Evolutionary conservation across 2,113 vertebrate genomes (phyloP).

Genomic region (Centropristis striata): DNA sequence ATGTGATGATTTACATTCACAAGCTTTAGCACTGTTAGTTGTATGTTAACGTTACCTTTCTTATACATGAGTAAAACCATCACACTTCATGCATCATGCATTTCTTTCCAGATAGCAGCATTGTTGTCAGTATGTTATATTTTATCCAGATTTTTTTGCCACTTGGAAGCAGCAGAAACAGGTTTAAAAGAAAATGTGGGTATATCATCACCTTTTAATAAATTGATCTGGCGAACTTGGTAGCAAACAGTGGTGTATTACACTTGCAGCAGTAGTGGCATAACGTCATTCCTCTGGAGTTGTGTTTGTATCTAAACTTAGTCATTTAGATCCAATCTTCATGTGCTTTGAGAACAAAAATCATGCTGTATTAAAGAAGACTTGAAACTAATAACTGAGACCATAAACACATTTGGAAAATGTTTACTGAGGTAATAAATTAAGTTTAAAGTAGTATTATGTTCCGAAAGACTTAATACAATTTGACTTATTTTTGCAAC

Average conservation of each 20-base stretch:
- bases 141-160: not conserved
- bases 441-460: no score
- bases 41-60: not conserved
- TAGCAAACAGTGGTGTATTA: not conserved
- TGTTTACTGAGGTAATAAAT: no score
- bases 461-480: no score
- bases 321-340: no score
- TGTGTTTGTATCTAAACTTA: no score
- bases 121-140: not conserved
- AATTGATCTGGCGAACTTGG: not conserved
- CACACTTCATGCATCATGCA: not conserved
- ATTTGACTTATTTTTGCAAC: no score
- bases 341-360: no score
- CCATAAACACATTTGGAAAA: no score
- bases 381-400: no score
- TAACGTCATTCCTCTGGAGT: no score
- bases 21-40: slow-evolving; percentile 1
- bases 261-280: no score
- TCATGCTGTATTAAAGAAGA: no score
- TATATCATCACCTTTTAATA: not conserved
- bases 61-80: not conserved
- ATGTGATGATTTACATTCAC: slow-evolving; percentile 20
- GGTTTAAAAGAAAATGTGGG: not conserved
- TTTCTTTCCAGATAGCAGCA: not conserved
- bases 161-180: not conserved